Evolutionary conservation across 2,888 invertebrate species (phyloP), one percentile per base, ranked within the genome.

Genomic region (Sericinus montela): DNA sequence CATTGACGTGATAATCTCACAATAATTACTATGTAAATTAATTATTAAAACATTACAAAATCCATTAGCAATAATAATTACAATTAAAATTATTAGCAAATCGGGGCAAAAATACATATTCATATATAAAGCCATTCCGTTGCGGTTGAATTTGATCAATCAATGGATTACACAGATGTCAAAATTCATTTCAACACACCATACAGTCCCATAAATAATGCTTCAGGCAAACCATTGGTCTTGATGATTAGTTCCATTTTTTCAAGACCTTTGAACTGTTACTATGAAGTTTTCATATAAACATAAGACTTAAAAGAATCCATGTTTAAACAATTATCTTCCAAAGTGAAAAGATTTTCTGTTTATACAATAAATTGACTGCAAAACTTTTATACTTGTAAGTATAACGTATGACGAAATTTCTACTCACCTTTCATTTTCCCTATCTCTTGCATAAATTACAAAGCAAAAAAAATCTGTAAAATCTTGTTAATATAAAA

Each of bases 11-110:
- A 72, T 79, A 74, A 25, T 78, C 81, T 80, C 85, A 77, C 79
- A 84, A 82, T 81, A 80, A 77, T 81, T 81, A 83, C 73, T 77
- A 78, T 81, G 82, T 84, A 86, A 83, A 86, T 84, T 83, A 84
- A 80, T 83, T 74, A 79, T 80, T 85, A 85, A 85, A 87, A 80
- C 72, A 76, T 79, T 86, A 86, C 83, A 87, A 87, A 87, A 80
- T 84, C 74, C 81, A 87, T 86, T 77, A 72, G 75, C 80, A 79
- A 56, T 53, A 53, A 57, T 56, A 55, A 77, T 74, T 76, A 71
- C 72, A 68, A 75, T 72, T 80, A 81, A 70, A 82, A 83, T 82
- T 80, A 69, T 73, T 81, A 85, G 82, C 81, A 84, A 86, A 82
- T 67, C 65, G 62, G 74, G 76, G 82, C 72, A 69, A 59, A 67